A percentile compares a stretch with the other conserved stretches of the same genome.
Evolutionary conservation across 2,797 vertebrate genomes (phyloP).

Genomic region (Phrynocephalus vlangalii): DNA sequence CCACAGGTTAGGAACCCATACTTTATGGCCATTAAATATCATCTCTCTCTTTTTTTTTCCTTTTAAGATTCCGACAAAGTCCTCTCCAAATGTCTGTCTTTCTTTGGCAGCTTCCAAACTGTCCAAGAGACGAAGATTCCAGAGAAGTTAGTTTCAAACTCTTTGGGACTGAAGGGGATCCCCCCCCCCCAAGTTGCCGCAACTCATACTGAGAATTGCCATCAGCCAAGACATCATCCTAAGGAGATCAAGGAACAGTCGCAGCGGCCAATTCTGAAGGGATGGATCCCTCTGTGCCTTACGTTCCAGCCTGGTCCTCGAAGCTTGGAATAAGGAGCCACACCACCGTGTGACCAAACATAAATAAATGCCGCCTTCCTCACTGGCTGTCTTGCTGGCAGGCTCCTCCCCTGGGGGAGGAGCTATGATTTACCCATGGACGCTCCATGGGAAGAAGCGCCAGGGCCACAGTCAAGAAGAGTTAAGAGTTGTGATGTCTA

Average conservation of each 20-base stretch:
- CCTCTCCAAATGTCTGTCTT: neutral
- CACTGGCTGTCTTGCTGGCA: neutral
- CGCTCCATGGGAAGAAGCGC: neutral
- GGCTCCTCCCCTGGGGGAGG: neutral
- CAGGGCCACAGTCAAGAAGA: accelerated
- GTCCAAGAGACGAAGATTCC: neutral
- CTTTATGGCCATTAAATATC: too few species aligned
- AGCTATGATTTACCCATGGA: neutral
- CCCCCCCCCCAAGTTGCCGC: too few species aligned
- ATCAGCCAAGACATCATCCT: neutral
- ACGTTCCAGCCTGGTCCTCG: neutral
- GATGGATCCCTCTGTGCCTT: neutral
- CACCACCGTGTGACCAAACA: neutral
- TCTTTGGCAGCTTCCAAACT: neutral
- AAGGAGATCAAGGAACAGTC: neutral
- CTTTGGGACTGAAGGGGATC: neutral
- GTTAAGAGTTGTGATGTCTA: neutral
- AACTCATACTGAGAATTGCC: neutral
- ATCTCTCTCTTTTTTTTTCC: too few species aligned
- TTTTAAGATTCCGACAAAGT: neutral
- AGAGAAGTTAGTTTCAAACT: neutral
- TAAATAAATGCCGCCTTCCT: neutral
- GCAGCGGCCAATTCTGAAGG: neutral
- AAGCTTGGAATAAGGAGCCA: neutral
- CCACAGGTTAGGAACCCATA: too few species aligned